phyloP scores from a whole-genome alignment of 2,113 vertebrate species.

The Tetrax tetrax region DNA sequence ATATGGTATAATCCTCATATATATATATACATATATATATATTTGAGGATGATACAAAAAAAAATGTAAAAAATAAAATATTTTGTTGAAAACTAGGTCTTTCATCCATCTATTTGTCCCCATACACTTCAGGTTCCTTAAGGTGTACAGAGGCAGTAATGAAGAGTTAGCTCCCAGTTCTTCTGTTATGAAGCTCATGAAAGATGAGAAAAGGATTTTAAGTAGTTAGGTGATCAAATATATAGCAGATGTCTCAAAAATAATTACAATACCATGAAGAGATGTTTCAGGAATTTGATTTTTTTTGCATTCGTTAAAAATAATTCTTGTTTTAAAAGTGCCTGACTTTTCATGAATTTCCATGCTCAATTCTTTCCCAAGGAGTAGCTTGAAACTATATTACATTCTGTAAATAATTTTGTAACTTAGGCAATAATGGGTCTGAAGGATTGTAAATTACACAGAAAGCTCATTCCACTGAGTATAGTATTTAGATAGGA shows the following conservation, averaged over 20 bases:
- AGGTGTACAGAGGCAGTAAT: not conserved
- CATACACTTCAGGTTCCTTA: not conserved
- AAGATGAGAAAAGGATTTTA: not conserved
- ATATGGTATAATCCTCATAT: not conserved
- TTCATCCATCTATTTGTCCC: not conserved
- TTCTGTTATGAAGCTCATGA: not conserved
- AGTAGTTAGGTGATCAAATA: not conserved
- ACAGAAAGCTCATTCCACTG: not conserved
- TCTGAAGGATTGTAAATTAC: not conserved
- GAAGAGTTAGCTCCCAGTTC: not conserved
- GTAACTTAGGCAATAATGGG: not conserved
- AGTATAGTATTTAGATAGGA: not conserved
- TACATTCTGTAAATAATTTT: conserved; percentile 6
- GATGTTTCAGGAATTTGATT: not conserved
- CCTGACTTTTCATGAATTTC: not conserved
- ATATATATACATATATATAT: too few species aligned
- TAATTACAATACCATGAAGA: not conserved
- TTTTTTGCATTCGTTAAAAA: not conserved
- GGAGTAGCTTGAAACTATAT: not conserved
- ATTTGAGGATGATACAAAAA: too few species aligned
- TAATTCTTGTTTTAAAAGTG: not conserved
- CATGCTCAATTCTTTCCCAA: not conserved
- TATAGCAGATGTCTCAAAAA: not conserved
- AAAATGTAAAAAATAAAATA: not conserved
- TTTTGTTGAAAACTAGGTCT: not conserved